These are phyloP conservation scores for Piscicola geometra DNA, from an alignment of 2,888 invertebrate genomes.

Conservation along the genomic window DNA sequence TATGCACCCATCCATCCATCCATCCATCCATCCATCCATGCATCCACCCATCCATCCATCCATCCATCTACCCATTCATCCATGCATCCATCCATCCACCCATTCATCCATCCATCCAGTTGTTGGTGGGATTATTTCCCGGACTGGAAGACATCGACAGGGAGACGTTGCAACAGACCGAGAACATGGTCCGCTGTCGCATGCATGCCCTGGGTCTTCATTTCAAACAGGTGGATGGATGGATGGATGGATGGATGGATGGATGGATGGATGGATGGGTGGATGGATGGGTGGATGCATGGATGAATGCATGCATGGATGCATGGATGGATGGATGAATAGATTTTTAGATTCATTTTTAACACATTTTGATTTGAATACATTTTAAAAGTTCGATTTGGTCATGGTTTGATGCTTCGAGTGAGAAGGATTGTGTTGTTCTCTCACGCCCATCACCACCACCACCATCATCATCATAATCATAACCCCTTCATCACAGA, in stretches of 20 bases:
- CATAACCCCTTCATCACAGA: background rate
- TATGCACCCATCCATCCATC: no score
- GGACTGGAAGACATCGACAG: background rate
- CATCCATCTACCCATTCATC: no score
- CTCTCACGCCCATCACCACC: background rate
- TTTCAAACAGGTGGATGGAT: background rate
- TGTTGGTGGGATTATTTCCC: background rate
- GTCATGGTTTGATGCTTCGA: no score
- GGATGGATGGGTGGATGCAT: background rate
- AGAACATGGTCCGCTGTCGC: constrained; percentile 84
- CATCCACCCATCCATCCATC: no score
- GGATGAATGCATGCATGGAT: constrained; percentile 8
- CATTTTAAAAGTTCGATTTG: no score
- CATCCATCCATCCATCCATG: no score
- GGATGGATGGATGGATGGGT: background rate
- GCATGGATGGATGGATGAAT: constrained; percentile 3
- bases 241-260: background rate
- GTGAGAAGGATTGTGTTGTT: background rate
- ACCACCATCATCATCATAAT: background rate
- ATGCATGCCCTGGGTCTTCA: constrained; percentile 84
- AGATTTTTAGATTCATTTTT: no score
- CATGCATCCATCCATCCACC: no score
- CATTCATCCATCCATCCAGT: no score
- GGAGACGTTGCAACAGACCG: constrained; percentile 67
- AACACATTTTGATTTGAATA: no score